These are phyloP conservation scores for Oscheius sp. DNA, from an alignment of 1,140 invertebrate genomes.

Conservation along the genomic window DNA sequence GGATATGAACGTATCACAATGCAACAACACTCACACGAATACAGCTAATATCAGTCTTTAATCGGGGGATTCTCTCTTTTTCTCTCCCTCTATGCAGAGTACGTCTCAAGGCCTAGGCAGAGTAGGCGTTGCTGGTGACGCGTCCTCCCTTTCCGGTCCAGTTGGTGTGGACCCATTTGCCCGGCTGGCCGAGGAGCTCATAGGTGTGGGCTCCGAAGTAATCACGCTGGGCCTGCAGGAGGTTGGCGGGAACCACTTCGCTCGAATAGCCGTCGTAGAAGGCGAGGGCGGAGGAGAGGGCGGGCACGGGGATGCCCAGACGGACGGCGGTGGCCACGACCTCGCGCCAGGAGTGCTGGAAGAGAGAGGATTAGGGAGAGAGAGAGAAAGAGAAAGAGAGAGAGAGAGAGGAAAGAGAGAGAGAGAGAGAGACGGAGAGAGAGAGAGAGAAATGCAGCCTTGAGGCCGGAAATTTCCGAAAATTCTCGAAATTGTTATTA, in stretches of 20 bases:
- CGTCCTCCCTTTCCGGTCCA: slow-evolving; percentile 97
- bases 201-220: slow-evolving; percentile 99
- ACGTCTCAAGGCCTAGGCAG: too few species aligned
- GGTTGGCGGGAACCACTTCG: slow-evolving; percentile 77
- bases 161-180: slow-evolving; percentile 90
- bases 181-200: slow-evolving; percentile 80
- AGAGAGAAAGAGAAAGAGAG: neutral
- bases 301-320: slow-evolving; percentile 85
- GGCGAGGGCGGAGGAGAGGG: slow-evolving; percentile 83
- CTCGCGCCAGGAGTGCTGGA: slow-evolving; percentile 66
- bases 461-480: too few species aligned
- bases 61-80: too few species aligned
- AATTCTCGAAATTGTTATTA: too few species aligned
- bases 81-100: too few species aligned
- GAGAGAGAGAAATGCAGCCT: too few species aligned
- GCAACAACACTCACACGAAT: too few species aligned
- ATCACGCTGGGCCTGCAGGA: slow-evolving; percentile 92
- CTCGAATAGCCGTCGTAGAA: slow-evolving; percentile 95
- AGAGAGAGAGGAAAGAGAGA: too few species aligned
- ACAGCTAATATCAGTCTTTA: too few species aligned
- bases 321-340: slow-evolving; percentile 67
- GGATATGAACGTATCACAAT: too few species aligned
- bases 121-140: slow-evolving; percentile 90
- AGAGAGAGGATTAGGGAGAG: neutral
- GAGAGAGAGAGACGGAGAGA: too few species aligned